Conservation (phyloP, 2,113 vertebrate genomes). For the Dipodomys spectabilis region DNA sequence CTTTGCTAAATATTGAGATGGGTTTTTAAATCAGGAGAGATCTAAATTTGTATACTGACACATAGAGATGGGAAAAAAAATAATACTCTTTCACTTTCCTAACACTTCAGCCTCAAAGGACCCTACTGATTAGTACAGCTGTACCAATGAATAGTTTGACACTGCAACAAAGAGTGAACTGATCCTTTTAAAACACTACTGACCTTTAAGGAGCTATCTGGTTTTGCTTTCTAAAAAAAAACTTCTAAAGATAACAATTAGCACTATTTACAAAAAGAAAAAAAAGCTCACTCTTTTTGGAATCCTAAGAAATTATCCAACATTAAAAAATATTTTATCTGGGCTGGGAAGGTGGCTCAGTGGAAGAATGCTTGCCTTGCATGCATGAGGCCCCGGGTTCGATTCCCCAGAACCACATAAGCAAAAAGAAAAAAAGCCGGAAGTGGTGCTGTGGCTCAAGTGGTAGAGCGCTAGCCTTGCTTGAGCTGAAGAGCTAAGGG, state of each 20-base stretch:
- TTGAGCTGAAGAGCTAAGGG: too few species aligned
- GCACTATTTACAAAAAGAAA: constrained; percentile 4
- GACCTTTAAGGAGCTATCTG: constrained; percentile 12
- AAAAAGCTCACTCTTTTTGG: neutral
- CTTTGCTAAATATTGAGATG: constrained; percentile 52
- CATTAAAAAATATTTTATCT: too few species aligned
- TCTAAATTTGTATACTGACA: constrained; percentile 26
- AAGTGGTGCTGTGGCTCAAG: too few species aligned
- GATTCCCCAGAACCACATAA: too few species aligned
- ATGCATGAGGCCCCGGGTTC: too few species aligned
- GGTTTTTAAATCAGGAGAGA: constrained; percentile 21
- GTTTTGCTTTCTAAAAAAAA: constrained; percentile 35
- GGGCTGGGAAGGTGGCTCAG: too few species aligned
- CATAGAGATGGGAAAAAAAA: neutral
- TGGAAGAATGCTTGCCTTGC: too few species aligned
- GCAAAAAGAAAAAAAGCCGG: too few species aligned
- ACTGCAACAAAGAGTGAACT: constrained; percentile 41
- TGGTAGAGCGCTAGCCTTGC: too few species aligned
- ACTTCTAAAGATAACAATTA: constrained; percentile 32
- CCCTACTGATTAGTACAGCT: constrained; percentile 47
- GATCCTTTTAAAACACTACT: constrained; percentile 47
- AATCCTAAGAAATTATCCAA: constrained; percentile 47
- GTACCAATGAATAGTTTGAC: constrained; percentile 34
- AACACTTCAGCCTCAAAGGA: constrained; percentile 62
- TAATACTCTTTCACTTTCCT: constrained; percentile 25